These are phyloP conservation scores for Drosophila kambysellisi DNA, from an alignment of 2,888 invertebrate genomes.

Conservation along the genomic window DNA sequence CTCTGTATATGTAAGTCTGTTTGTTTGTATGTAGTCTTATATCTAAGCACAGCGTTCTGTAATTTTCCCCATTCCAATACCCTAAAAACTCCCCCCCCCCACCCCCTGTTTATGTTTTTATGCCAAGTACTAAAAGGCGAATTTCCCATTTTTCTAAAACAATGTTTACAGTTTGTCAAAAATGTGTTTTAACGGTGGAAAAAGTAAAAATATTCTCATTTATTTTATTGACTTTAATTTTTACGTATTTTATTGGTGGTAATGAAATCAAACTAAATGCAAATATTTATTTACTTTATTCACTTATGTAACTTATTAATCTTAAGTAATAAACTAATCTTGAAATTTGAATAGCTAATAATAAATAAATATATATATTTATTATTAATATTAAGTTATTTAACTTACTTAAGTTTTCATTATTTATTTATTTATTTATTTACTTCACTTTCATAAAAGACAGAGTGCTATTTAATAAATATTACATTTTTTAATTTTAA, in stretches of 20 bases:
- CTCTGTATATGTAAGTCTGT: slow-evolving; percentile 3
- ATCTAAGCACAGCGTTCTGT: neutral
- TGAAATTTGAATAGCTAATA: neutral
- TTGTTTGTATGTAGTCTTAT: neutral
- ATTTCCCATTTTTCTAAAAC: neutral
- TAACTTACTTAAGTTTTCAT: neutral
- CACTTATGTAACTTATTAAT: neutral
- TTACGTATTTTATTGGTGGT: neutral
- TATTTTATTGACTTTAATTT: neutral
- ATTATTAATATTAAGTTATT: neutral
- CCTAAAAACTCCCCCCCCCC: neutral
- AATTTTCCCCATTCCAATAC: neutral
- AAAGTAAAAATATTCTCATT: neutral
- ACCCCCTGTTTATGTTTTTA: too few relatives aligned
- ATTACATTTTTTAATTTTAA: neutral
- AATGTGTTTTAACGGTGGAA: neutral
- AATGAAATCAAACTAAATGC: neutral
- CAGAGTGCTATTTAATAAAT: neutral
- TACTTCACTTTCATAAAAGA: neutral
- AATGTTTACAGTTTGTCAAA: neutral
- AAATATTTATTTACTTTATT: neutral
- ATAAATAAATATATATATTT: neutral
- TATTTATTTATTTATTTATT: neutral
- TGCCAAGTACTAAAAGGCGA: neutral
- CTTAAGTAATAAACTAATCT: neutral